Conservation (phyloP, 2,888 invertebrate genomes). For the Pollenia amentaria region DNA sequence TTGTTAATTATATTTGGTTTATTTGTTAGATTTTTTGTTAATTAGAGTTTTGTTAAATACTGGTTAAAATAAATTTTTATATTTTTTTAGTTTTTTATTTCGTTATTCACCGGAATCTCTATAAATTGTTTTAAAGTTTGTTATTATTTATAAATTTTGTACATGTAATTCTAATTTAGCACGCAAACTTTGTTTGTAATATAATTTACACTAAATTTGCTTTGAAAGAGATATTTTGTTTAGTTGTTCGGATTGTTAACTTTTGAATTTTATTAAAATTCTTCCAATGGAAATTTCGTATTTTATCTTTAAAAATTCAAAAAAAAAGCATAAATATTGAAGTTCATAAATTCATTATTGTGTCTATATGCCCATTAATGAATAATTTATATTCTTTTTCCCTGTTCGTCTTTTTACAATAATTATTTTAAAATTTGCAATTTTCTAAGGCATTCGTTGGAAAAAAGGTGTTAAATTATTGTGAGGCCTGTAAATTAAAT, state of each 20-base stretch:
- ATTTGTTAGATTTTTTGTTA: not conserved
- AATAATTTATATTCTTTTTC: not conserved
- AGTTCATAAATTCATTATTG: not conserved
- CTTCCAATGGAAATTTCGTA: not conserved
- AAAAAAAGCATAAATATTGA: conserved; percentile 8
- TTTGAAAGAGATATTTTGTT: not conserved
- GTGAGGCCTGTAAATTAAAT: conserved; percentile 2
- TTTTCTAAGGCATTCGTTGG: conserved; percentile 19
- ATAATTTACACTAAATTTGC: conserved; percentile 4
- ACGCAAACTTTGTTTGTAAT: conserved; percentile 45
- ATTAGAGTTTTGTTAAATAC: not conserved
- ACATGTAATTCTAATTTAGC: conserved; percentile 59
- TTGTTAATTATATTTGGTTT: conserved; percentile 55
- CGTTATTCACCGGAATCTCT: conserved; percentile 8
- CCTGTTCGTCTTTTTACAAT: not conserved
- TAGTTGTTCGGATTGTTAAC: too few relatives aligned
- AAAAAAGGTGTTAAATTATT: conserved; percentile 23
- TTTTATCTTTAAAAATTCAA: not conserved
- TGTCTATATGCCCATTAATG: not conserved
- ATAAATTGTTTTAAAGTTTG: conserved; percentile 8
- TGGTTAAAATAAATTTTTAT: conserved; percentile 7
- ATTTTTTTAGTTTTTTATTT: not conserved
- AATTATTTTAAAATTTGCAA: conserved; percentile 10
- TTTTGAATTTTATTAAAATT: not conserved
- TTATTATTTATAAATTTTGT: conserved; percentile 51